Conservation (phyloP, 2,113 vertebrate species). For the Dipodomys spectabilis region DNA sequence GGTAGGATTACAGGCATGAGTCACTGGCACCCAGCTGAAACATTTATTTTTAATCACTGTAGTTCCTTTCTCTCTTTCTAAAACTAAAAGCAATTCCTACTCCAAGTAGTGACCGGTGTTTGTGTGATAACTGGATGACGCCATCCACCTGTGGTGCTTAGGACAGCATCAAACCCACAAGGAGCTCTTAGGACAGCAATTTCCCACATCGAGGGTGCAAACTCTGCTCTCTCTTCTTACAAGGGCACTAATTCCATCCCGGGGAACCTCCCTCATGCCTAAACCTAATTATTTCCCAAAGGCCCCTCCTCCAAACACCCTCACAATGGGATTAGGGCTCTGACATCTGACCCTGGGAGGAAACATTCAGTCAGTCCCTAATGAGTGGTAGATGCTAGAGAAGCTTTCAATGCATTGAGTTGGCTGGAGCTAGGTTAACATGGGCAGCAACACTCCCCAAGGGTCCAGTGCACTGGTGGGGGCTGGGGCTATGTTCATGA, state of each 20-base stretch:
- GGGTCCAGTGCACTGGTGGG: background rate
- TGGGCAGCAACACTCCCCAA: background rate
- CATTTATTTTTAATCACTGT: background rate
- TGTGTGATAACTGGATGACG: background rate
- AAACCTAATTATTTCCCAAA: background rate
- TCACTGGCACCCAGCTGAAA: too few relatives aligned
- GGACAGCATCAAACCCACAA: too few relatives aligned
- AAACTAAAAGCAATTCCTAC: constrained; percentile 1
- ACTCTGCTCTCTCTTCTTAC: background rate
- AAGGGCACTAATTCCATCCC: background rate
- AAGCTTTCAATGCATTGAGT: background rate
- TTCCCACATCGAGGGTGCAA: background rate
- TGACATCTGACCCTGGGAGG: background rate
- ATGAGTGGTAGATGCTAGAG: background rate
- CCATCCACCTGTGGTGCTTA: background rate
- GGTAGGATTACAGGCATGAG: too few relatives aligned
- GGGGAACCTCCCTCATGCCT: background rate
- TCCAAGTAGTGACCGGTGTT: background rate
- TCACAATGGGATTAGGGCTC: background rate
- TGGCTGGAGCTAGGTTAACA: background rate
- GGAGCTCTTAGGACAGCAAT: background rate
- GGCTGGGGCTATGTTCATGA: background rate
- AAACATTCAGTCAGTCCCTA: background rate
- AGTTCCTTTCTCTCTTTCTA: background rate
- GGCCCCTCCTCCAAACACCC: background rate